Conservation (phyloP, 2,113 vertebrate species). For the Channa maculata region DNA sequence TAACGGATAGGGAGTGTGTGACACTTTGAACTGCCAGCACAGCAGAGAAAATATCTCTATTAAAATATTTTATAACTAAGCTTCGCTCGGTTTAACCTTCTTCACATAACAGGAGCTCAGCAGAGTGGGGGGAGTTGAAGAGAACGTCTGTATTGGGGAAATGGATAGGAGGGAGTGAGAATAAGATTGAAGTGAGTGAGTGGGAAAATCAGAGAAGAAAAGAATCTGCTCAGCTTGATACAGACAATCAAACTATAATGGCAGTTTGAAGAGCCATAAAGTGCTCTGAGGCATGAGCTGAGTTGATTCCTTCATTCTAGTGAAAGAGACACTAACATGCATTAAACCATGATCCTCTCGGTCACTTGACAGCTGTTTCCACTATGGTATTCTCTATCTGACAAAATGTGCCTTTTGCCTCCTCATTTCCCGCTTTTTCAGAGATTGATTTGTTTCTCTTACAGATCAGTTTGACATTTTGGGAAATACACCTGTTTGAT, state of each 20-base stretch:
- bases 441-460: no score
- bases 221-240: slow-evolving; percentile 75
- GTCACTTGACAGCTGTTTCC: slow-evolving; percentile 18
- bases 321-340: slow-evolving; percentile 33
- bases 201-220: slow-evolving; percentile 22
- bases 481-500: no score
- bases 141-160: slow-evolving; percentile 38
- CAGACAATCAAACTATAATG: slow-evolving; percentile 82
- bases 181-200: slow-evolving; percentile 48
- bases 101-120: slow-evolving; percentile 53
- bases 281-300: slow-evolving; percentile 63
- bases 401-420: slow-evolving; percentile 8
- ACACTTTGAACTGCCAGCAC: slow-evolving; percentile 83
- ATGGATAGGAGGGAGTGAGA: slow-evolving; percentile 49
- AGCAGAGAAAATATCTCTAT: slow-evolving; percentile 84
- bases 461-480: no score
- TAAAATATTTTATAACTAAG: slow-evolving; percentile 86
- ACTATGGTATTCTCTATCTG: neutral
- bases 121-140: slow-evolving; percentile 57
- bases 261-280: slow-evolving; percentile 76
- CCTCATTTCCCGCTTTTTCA: neutral
- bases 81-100: slow-evolving; percentile 83
- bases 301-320: slow-evolving; percentile 66
- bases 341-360: slow-evolving; percentile 57
- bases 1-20: slow-evolving; percentile 85